These are phyloP conservation scores for Mylabris sibirica DNA, from an alignment of 2,888 invertebrate species.

Conservation along the genomic window DNA sequence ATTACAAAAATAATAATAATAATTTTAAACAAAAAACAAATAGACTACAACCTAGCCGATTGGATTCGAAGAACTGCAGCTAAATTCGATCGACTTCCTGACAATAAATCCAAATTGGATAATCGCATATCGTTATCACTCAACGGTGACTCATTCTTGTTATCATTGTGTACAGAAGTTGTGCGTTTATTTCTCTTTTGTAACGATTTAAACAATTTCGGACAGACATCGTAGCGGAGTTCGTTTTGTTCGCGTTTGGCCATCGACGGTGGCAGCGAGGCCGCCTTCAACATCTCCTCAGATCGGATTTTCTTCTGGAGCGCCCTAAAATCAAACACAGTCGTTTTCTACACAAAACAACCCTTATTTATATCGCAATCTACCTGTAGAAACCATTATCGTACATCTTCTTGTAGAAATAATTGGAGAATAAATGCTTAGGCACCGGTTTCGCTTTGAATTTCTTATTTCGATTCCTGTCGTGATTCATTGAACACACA, in stretches of 20 bases:
- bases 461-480: constrained; percentile 64
- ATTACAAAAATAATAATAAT: constrained; percentile 27
- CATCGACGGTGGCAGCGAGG: constrained; percentile 74
- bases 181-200: constrained; percentile 16
- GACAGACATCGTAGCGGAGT: constrained; percentile 55
- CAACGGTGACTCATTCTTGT: constrained; percentile 45
- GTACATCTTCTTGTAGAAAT: constrained; percentile 74
- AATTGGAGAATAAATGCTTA: constrained; percentile 74
- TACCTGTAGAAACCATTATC: constrained; percentile 78
- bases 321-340: constrained; percentile 58
- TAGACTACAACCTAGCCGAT: constrained; percentile 61
- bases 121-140: constrained; percentile 50
- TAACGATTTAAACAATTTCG: constrained; percentile 50
- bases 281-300: constrained; percentile 72
- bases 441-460: constrained; percentile 76
- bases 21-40: background rate
- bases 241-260: constrained; percentile 66
- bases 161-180: background rate
- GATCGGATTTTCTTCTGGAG: constrained; percentile 74
- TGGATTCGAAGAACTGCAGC: constrained; percentile 73
- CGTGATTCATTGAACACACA: constrained; percentile 50
- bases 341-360: background rate
- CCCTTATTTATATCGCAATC: constrained; percentile 16
- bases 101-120: constrained; percentile 59
- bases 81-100: constrained; percentile 69